Evolutionary conservation across 2,797 vertebrate genomes (phyloP).

Genomic region (Thunnus albacares): DNA sequence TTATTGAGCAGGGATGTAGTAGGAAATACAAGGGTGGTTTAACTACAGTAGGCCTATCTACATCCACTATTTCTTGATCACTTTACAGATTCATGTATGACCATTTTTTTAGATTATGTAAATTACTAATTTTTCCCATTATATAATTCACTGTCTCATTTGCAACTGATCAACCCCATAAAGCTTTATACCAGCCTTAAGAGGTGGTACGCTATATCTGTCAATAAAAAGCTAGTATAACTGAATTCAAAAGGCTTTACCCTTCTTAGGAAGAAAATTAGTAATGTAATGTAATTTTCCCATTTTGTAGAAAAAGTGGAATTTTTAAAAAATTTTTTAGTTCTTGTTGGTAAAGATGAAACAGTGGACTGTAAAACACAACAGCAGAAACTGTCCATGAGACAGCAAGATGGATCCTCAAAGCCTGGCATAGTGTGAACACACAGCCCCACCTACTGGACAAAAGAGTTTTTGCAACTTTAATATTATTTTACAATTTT

Average conservation of each 20-base stretch:
- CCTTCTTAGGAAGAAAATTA: neutral
- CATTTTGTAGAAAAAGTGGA: neutral
- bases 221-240: no score
- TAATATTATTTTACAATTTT: no score
- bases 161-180: neutral
- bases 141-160: neutral
- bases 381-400: neutral
- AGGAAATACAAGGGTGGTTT: neutral
- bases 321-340: neutral
- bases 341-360: neutral
- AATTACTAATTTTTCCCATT: neutral
- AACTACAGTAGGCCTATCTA: no score
- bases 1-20: neutral
- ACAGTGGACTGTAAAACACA: neutral
- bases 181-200: neutral
- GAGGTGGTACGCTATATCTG: neutral
- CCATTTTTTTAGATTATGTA: neutral
- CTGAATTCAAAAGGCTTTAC: no score
- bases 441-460: constrained; percentile 19
- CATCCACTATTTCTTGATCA: no score
- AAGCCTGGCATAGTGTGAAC: neutral
- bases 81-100: no score
- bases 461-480: neutral
- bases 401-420: neutral
- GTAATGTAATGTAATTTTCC: neutral